A percentile compares a stretch with the other conserved stretches of the same genome.
These are phyloP conservation scores for Ochotona princeps DNA, from an alignment of 2,113 vertebrate species.

Conservation along the genomic window DNA sequence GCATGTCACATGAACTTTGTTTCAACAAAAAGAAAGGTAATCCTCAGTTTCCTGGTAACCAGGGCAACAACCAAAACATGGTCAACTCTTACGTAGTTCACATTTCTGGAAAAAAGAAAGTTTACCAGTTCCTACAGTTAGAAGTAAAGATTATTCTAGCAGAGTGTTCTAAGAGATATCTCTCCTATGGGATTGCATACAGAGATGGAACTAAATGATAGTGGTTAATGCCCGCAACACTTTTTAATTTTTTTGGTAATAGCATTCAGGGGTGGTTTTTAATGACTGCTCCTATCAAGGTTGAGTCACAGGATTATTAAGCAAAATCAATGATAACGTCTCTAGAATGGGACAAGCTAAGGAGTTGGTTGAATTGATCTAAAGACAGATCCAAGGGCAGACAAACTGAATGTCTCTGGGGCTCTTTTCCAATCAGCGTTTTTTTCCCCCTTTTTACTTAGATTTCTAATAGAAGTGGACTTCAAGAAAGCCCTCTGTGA, in stretches of 20 bases:
- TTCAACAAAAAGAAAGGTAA: background rate
- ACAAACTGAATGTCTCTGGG: background rate
- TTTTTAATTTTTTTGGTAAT: slow-evolving; percentile 36
- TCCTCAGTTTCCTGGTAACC: background rate
- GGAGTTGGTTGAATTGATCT: background rate
- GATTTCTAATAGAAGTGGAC: slow-evolving; percentile 15
- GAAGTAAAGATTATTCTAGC: background rate
- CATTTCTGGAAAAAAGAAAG: background rate
- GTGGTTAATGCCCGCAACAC: background rate
- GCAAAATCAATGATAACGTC: background rate
- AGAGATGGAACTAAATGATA: background rate
- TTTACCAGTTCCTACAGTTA: background rate
- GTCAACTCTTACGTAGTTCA: background rate
- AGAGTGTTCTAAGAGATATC: background rate
- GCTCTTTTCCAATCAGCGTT: background rate
- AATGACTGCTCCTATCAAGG: slow-evolving; percentile 12
- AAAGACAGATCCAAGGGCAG: slow-evolving; percentile 12
- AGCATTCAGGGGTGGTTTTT: background rate
- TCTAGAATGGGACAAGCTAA: background rate
- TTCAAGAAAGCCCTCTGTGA: background rate
- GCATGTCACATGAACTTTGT: background rate
- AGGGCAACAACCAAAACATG: background rate
- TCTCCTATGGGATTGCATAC: background rate
- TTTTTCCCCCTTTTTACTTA: background rate
- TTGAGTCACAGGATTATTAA: background rate